Evolutionary conservation across 1,140 invertebrate species (phyloP).

Genomic region (Drosophila tsacasi): DNA sequence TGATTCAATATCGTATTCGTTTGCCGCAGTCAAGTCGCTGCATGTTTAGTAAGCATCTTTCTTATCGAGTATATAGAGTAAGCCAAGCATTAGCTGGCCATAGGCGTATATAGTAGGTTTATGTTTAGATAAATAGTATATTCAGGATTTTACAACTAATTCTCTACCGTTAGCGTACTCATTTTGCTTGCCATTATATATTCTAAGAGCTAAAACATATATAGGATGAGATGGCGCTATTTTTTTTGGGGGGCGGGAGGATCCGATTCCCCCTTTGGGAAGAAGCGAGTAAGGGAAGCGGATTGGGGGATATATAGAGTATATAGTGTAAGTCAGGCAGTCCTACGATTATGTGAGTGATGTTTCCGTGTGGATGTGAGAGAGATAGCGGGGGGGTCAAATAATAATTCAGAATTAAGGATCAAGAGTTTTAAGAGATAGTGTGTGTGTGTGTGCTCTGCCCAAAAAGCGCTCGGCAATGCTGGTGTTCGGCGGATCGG

Average conservation of each 20-base stretch:
- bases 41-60: constrained; percentile 68
- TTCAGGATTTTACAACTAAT: constrained; percentile 71
- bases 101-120: constrained; percentile 44
- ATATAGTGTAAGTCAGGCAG: constrained; percentile 27
- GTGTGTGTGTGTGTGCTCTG: constrained; percentile 43
- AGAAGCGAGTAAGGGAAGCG: constrained; percentile 31
- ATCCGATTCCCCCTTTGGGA: constrained; percentile 7
- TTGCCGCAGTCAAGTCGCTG: constrained; percentile 41
- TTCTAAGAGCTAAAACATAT: constrained; percentile 71
- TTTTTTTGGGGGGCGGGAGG: not conserved
- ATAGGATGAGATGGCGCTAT: constrained; percentile 38
- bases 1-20: constrained; percentile 43
- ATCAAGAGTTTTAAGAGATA: constrained; percentile 12
- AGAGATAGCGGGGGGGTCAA: constrained; percentile 8
- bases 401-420: constrained; percentile 4
- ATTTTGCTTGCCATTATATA: constrained; percentile 71
- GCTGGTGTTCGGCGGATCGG: constrained; percentile 28
- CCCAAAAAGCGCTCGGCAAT: constrained; percentile 62
- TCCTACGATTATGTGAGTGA: constrained; percentile 27
- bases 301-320: constrained; percentile 3
- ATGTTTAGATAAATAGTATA: constrained; percentile 44
- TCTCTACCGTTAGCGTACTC: constrained; percentile 74
- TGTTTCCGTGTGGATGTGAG: constrained; percentile 26
- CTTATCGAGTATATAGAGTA: constrained; percentile 61
- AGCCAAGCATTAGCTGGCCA: constrained; percentile 60